Evolutionary conservation across 92 coral and sea anemone genomes (phyloP).

Genomic region (Siderastrea siderea): DNA sequence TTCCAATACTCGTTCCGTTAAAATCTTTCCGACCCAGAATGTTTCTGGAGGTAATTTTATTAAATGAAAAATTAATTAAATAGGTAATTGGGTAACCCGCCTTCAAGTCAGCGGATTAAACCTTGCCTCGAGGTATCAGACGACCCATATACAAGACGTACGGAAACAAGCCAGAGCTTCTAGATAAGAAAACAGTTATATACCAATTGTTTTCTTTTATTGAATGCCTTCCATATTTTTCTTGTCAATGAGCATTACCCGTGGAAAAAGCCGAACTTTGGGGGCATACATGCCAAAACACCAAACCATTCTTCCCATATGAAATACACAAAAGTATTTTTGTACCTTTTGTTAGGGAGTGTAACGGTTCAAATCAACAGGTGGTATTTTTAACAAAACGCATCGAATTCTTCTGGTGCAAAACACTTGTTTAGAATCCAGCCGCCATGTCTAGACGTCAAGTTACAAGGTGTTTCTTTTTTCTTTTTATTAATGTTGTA

Average conservation of each 20-base stretch:
- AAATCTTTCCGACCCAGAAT: background rate
- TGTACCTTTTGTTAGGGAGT: background rate
- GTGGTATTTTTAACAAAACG: background rate
- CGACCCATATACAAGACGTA: background rate
- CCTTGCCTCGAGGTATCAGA: background rate
- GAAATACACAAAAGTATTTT: no score
- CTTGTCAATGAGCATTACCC: background rate
- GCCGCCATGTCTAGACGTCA: background rate
- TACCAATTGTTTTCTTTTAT: background rate
- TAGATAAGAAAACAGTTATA: background rate
- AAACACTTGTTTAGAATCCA: background rate
- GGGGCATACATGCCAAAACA: background rate
- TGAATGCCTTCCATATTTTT: constrained; percentile 9
- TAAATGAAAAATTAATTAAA: background rate
- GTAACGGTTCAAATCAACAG: background rate
- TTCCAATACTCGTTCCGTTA: background rate
- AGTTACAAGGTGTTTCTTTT: background rate
- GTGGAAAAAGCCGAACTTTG: background rate
- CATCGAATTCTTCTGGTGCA: background rate
- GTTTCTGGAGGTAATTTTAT: no score
- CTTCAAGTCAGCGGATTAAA: background rate
- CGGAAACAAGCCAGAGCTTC: background rate
- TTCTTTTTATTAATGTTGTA: background rate
- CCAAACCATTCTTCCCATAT: no score
- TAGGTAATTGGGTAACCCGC: background rate